Evolutionary conservation across 2,113 vertebrate genomes (phyloP).

Genomic region (Ameiurus melas): DNA sequence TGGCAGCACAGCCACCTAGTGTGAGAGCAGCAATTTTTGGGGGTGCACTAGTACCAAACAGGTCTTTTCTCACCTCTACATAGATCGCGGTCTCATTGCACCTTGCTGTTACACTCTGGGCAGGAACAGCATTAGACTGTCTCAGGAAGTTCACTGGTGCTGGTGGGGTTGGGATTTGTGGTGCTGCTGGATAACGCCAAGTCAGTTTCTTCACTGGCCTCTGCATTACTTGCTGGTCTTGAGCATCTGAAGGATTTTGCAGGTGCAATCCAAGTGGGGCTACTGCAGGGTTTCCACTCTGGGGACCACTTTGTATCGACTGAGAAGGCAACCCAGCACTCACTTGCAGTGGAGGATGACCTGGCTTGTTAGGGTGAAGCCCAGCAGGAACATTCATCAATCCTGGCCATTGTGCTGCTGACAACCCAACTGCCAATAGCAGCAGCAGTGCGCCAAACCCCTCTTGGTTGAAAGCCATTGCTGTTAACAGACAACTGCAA

Average conservation of each 20-base stretch:
- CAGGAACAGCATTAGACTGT: conserved; percentile 43
- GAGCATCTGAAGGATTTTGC: neutral
- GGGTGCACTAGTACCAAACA: conserved; percentile 58
- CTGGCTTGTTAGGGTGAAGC: neutral
- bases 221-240: neutral
- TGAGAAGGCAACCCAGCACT: neutral
- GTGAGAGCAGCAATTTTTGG: conserved; percentile 57
- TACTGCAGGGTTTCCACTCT: neutral
- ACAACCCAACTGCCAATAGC: neutral
- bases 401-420: neutral
- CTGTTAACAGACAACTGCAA: too few relatives aligned
- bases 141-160: neutral
- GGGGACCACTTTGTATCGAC: neutral
- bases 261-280: neutral
- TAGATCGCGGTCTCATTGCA: conserved; percentile 58
- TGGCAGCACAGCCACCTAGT: conserved; percentile 61
- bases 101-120: conserved; percentile 47
- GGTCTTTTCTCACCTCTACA: conserved; percentile 62
- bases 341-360: too few relatives aligned
- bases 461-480: too few relatives aligned
- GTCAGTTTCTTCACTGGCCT: conserved; percentile 46
- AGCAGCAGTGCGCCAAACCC: neutral
- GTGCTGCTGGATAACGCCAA: conserved; percentile 14
- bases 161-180: neutral
- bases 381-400: neutral